Base-by-base conservation (phyloP, 2,888 invertebrate species). In the Syrista parreyssii region DNA sequence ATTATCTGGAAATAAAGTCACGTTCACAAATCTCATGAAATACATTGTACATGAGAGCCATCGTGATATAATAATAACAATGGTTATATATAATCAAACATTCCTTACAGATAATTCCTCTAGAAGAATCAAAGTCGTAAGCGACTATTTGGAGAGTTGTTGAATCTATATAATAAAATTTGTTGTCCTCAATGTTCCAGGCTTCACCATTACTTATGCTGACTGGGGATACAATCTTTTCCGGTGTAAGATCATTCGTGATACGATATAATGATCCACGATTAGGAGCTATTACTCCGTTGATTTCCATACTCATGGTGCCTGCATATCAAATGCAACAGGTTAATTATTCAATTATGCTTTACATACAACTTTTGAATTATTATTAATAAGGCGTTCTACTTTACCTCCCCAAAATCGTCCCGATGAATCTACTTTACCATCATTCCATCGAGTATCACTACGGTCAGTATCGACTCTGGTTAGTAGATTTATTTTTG, bases 121-220 rank as follows among this genome's bases (percentile, higher is more conserved):
- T 11, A 74, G 15, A 35, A 30, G 74, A 23, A 83, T 96, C 93
- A 85, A 93, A 97, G 87, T 96, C 95, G 86, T 95, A 97, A 12
- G 94, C 95, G 77, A 93, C 94, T 3, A 97, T 92, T 83, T 94
- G 93, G 55, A 92, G 90, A 0, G 95, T 95, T 0, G 94, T 93
- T 0, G 96, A 94, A 91, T 97, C 97, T 68, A 96, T 96, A 90
- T 95, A 97, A 91, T 95, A 97, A 93, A 97, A 94, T 84, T 93
- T 94, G 80, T 94, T 93, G 86, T 94, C 94, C 85, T 95, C 95
- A 0, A 92, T 88, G 31, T 94, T 95, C 97, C 97, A 97, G 0
- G 95, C 94, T 11, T 97, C 90, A 1, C 97, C 97, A 86, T 97
- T 97, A 73, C 96, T 96, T n/a, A 96, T 93, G 15, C 93, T 93